Evolutionary conservation across 1,140 invertebrate species (phyloP).

Genomic region (Protaetia brevitarsis): DNA sequence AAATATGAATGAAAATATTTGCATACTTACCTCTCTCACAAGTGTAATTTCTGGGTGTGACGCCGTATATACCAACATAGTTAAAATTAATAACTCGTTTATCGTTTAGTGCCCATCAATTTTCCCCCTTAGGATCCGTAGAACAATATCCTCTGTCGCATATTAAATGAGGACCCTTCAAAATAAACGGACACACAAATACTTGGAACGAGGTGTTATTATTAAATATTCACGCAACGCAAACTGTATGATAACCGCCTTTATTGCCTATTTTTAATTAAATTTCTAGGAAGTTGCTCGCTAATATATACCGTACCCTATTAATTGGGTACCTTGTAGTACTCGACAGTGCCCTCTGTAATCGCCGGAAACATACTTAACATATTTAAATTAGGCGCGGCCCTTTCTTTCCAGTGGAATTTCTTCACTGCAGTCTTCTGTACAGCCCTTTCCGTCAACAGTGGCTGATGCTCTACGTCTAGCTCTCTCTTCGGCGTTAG

Average conservation of each 20-base stretch:
- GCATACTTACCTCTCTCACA: too few relatives aligned
- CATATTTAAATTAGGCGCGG: slow-evolving; percentile 10
- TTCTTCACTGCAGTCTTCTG: too few relatives aligned
- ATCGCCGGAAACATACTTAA: slow-evolving; percentile 8
- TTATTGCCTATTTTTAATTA: slow-evolving; percentile 8
- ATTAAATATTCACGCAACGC: neutral
- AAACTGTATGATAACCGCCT: neutral
- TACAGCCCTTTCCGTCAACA: slow-evolving; percentile 14
- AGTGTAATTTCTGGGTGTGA: too few relatives aligned
- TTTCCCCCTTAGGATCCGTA: too few relatives aligned
- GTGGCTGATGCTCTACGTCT: neutral
- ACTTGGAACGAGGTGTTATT: neutral
- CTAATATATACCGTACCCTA: slow-evolving; percentile 3
- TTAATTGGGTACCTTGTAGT: neutral
- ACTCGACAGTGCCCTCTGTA: neutral
- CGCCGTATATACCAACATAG: too few relatives aligned
- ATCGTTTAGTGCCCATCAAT: too few relatives aligned
- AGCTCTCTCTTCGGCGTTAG: neutral
- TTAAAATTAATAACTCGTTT: too few relatives aligned
- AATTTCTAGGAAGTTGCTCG: slow-evolving; percentile 7
- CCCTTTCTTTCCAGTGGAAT: neutral
- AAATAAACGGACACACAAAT: neutral
- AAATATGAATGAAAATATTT: too few relatives aligned
- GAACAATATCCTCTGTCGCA: too few relatives aligned
- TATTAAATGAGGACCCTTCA: too few relatives aligned